Conservation (phyloP, 2,797 vertebrate species). For the Argya squamiceps region DNA sequence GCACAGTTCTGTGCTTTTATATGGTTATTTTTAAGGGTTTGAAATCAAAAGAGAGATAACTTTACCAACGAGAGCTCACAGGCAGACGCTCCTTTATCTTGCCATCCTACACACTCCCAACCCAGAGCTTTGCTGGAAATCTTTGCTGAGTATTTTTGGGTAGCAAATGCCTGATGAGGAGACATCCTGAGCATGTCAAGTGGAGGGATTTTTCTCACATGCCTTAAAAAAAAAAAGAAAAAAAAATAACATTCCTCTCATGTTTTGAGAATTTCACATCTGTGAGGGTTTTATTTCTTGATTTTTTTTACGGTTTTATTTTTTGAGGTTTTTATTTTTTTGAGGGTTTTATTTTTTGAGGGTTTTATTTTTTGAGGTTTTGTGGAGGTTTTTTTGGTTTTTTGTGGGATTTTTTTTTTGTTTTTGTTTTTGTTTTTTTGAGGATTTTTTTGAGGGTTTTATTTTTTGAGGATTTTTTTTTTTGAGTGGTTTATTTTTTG, state of each 20-base stretch:
- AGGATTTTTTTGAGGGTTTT: too few relatives aligned
- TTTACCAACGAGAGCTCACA: constrained; percentile 43
- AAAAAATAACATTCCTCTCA: constrained; percentile 10
- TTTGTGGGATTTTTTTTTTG: too few relatives aligned
- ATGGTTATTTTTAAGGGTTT: constrained; percentile 55
- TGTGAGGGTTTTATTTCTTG: background rate
- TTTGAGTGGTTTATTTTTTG: too few relatives aligned
- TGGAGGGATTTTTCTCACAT: constrained; percentile 38
- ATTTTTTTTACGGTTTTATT: constrained; percentile 11
- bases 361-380: background rate
- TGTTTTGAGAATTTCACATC: constrained; percentile 19
- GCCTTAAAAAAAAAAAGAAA: constrained; percentile 24
- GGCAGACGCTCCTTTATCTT: constrained; percentile 43
- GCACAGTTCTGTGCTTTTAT: constrained; percentile 9
- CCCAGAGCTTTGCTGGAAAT: constrained; percentile 25
- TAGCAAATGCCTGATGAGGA: constrained; percentile 59
- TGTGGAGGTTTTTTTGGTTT: too few relatives aligned
- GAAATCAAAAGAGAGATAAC: constrained; percentile 46
- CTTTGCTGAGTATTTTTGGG: constrained; percentile 58
- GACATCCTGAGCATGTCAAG: constrained; percentile 51
- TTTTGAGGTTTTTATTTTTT: background rate
- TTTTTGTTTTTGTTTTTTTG: too few relatives aligned
- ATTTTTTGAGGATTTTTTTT: too few relatives aligned
- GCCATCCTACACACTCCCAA: background rate
- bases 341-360: constrained; percentile 27